Conservation (phyloP, 2,888 invertebrate species). For the Eucera pruinosa region DNA sequence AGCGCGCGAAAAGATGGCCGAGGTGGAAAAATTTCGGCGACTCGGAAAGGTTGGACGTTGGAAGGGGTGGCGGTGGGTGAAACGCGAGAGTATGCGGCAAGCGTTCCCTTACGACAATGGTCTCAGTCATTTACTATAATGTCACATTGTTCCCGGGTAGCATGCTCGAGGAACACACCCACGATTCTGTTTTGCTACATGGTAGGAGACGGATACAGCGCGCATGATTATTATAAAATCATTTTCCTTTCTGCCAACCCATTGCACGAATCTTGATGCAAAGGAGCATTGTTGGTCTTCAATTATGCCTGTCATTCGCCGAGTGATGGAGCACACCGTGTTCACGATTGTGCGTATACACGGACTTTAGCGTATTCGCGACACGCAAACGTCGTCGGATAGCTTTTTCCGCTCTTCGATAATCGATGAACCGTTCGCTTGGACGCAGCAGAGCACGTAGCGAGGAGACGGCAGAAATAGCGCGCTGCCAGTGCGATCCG, state of each 20-base stretch:
- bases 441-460: too few relatives aligned
- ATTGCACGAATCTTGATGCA: constrained; percentile 50
- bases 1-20: too few relatives aligned
- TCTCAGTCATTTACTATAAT: constrained; percentile 77
- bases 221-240: constrained; percentile 70
- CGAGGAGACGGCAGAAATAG: too few relatives aligned
- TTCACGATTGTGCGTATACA: too few relatives aligned
- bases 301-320: constrained; percentile 29
- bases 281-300: constrained; percentile 52
- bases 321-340: too few relatives aligned
- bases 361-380: too few relatives aligned
- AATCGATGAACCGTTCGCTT: too few relatives aligned
- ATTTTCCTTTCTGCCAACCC: constrained; percentile 72
- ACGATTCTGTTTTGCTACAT: constrained; percentile 65
- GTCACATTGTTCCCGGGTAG: constrained; percentile 78
- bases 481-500: too few relatives aligned
- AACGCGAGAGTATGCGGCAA: constrained; percentile 15
- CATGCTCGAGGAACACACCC: constrained; percentile 70
- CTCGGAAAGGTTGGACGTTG: too few relatives aligned
- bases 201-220: constrained; percentile 56
- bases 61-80: too few relatives aligned
- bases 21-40: constrained; percentile 21
- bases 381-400: too few relatives aligned
- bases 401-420: too few relatives aligned
- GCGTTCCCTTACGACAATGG: constrained; percentile 63